Evolutionary conservation across 2,113 vertebrate species (phyloP), one percentile per base, ranked within the genome.

Genomic region (Nicator chloris): DNA sequence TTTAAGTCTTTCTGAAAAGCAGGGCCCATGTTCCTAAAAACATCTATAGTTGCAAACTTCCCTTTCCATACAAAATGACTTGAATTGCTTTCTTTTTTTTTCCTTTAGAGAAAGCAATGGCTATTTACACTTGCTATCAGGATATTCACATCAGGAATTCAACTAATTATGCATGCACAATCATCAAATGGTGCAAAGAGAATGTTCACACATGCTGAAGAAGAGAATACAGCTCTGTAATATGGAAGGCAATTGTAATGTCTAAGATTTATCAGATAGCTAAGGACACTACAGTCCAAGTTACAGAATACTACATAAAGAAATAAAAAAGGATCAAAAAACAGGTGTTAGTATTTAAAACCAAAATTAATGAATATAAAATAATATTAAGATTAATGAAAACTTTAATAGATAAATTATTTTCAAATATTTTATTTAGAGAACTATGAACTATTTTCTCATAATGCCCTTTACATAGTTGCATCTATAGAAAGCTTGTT

Each of bases 381-480:
- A 89, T 51, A 64, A 77, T 54, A 59, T 22, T 35, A 92, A 65
- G 40, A 88, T 85, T 72, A 87, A 97, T 73, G 69, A 90, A 82
- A 90, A 93, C 91, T 88, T 80, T 82, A 93, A 80, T 90, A 85
- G 83, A 51, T 73, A 54, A 92, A 91, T 96, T 95, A 96, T 90
- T 95, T 92, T 94, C 86, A 95, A 95, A 86, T 79, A 56, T 63
- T 97, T 97, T 95, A 95, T 96, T 95, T 91, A 88, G 84, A 94
- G 90, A 93, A 92, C 93, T 94, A 82, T 75, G 66, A 88, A 79
- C 84, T 95, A 90, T 90, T 92, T 85, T 78, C 86, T 95, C 90
- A 86, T 95, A 97, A 97, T 94, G 93, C 95, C 96, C 95, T 96
- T 97, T 97, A 94, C 94, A 93, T 63, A 66, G 50, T 71, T 93